Evolutionary conservation across 2,113 vertebrate genomes (phyloP).

Genomic region (Anser cygnoides): DNA sequence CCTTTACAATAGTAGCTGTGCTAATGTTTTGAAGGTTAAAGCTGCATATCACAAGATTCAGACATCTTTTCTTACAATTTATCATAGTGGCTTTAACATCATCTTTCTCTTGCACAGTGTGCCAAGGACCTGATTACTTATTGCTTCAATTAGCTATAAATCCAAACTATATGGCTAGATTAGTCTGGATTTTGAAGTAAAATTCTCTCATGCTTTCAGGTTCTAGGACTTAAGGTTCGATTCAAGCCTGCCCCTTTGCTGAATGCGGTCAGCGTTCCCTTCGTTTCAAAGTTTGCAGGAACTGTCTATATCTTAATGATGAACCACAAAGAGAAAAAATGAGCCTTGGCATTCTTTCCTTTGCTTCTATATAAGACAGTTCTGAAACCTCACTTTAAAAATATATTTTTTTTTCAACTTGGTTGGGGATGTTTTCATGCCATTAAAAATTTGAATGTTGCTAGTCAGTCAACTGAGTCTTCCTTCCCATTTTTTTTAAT

Average conservation of each 20-base stretch:
- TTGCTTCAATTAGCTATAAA: neutral
- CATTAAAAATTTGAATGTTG: neutral
- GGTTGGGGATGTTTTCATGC: neutral
- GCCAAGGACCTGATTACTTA: neutral
- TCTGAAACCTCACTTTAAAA: neutral
- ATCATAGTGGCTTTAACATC: neutral
- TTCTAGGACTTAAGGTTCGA: neutral
- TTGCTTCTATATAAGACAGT: neutral
- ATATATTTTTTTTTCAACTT: neutral
- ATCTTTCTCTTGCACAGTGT: neutral
- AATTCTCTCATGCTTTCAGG: neutral
- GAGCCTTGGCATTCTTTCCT: neutral
- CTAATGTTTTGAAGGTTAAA: slow-evolving; percentile 33
- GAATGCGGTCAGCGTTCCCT: neutral
- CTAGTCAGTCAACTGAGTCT: neutral
- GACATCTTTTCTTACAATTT: neutral
- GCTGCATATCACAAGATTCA: neutral
- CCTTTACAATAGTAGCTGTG: neutral
- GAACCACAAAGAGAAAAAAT: neutral
- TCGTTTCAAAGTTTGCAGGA: neutral
- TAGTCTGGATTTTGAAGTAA: neutral
- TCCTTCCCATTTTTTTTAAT: neutral
- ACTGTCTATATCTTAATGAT: neutral
- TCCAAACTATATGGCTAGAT: neutral
- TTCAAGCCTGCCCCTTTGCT: neutral